Evolutionary conservation across 2,888 invertebrate genomes (phyloP), one percentile per base, ranked within the genome.

Genomic region (Yponomeuta cagnagella): DNA sequence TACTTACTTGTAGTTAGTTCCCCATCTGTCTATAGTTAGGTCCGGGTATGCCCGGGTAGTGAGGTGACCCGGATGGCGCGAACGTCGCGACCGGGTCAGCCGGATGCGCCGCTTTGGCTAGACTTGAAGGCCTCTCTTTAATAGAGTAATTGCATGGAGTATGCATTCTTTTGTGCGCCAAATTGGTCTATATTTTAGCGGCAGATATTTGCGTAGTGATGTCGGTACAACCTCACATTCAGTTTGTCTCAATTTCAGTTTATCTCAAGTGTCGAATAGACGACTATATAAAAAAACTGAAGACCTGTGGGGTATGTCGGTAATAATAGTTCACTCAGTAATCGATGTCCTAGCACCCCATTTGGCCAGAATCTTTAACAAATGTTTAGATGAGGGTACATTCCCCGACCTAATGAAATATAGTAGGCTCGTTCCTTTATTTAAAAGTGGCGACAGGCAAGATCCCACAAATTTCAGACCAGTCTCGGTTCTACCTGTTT

Each of bases 41-140:
- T 68, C 43, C n/a, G 43, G 33, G 48, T 43, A n/a, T 37, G 10
- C 10, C 67, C 68, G 48, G 68, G 68, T 75, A 78, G 43, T 74
- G 78, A 76, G 82, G 83, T 90, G 91, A 90, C 91, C 91, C 87
- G 90, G 90, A 92, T 90, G 85, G 90, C 91, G 77, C 91, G 83
- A 87, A 88, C 88, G 82, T 90, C 90, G 84, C 85, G 90, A 88
- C 91, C 90, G 87, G 90, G 91, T 90, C 89, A 89, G 78, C 82
- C 77, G 81, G 83, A 82, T 83, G 79, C 83, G 65, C 23, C 79
- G 80, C 75, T 75, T 73, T 74, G 74, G 73, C 81, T 85, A 80
- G 88, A 88, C 89, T 43, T 90, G 85, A 73, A 75, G 80, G 78
- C 78, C 76, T 78, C 75, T 77, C 77, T 73, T 79, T 58, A 15